Evolutionary conservation across 1,140 invertebrate genomes (phyloP).

Genomic region (Bathynomus jamesi): DNA sequence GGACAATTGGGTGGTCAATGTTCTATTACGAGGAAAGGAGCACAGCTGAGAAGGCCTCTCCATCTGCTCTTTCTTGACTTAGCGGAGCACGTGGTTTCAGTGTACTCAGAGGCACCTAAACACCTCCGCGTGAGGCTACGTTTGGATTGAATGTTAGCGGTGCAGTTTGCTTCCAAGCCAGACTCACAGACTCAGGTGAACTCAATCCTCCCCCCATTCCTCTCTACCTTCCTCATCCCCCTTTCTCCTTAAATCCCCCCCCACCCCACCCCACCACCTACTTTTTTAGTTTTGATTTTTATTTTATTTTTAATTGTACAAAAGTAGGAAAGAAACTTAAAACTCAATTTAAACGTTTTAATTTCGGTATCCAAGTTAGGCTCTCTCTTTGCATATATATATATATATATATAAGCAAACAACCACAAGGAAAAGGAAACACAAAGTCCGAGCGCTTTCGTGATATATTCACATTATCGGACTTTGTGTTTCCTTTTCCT

Average conservation of each 20-base stretch:
- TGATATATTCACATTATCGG: background rate
- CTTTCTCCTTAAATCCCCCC: background rate
- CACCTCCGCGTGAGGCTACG: background rate
- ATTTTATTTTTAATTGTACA: background rate
- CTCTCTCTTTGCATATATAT: background rate
- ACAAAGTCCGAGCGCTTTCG: too few relatives aligned
- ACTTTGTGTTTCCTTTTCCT: background rate
- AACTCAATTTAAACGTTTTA: background rate
- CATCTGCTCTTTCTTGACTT: too few relatives aligned
- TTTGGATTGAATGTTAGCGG: background rate
- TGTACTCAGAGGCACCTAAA: background rate
- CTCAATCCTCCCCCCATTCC: background rate
- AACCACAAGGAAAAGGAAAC: too few relatives aligned
- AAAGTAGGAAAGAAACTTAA: background rate
- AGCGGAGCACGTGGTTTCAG: background rate
- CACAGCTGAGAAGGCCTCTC: too few relatives aligned
- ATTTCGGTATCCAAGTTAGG: background rate
- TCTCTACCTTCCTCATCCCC: background rate
- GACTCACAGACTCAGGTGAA: background rate
- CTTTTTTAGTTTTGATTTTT: background rate
- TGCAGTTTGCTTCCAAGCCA: background rate
- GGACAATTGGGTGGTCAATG: too few relatives aligned
- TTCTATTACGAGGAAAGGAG: too few relatives aligned
- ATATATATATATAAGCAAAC: background rate
- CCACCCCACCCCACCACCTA: background rate